Conservation (phyloP, 2,113 vertebrate genomes). For the Psittacara wagleri region DNA sequence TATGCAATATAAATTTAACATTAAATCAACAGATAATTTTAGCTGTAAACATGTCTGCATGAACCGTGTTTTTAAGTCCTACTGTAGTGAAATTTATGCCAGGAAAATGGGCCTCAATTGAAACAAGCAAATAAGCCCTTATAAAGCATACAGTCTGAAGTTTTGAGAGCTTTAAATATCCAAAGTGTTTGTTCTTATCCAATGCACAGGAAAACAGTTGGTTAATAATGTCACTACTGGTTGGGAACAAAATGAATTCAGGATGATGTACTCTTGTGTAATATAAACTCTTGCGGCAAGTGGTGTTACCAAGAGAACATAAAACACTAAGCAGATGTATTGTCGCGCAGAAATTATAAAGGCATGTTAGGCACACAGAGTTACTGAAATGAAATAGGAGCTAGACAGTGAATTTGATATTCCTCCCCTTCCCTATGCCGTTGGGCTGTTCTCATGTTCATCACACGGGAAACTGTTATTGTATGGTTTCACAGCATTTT, state of each 20-base stretch:
- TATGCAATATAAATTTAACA: not conserved
- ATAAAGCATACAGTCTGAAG: not conserved
- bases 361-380: not conserved
- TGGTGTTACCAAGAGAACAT: not conserved
- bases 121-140: not conserved
- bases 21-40: not conserved
- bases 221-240: conserved; percentile 17
- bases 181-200: not conserved
- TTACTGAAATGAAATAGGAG: not conserved
- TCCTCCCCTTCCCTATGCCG: not conserved
- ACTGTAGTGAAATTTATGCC: not conserved
- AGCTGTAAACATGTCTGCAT: not conserved
- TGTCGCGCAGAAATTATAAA: not conserved
- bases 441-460: not conserved
- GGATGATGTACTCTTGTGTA: not conserved
- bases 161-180: conserved; percentile 14
- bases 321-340: not conserved
- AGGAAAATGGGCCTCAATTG: not conserved
- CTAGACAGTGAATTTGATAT: not conserved
- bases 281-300: not conserved
- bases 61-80: not conserved
- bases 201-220: conserved; percentile 16
- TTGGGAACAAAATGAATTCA: not conserved
- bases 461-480: not conserved
- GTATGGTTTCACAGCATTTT: not conserved